phyloP scores from a whole-genome alignment of 2,113 vertebrate genomes.

The Semnornis frantzii region DNA sequence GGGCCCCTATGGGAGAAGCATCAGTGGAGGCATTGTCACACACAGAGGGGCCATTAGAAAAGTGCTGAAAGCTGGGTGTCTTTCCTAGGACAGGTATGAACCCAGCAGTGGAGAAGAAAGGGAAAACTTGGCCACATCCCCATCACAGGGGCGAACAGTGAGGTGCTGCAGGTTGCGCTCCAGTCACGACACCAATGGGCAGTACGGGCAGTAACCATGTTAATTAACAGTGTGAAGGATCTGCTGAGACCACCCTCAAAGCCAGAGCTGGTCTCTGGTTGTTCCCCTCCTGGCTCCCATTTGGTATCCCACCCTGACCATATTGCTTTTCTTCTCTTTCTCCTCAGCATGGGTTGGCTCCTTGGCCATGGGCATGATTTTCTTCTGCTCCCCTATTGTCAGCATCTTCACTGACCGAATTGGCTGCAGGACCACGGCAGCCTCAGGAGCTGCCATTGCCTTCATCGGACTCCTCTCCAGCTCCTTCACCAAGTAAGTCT shows the following conservation, averaged over 20 bases:
- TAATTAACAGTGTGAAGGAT: background rate
- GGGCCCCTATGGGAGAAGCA: background rate
- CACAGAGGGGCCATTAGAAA: rapidly evolving
- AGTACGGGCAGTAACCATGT: rapidly evolving
- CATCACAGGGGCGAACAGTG: rapidly evolving
- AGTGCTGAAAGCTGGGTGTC: rapidly evolving
- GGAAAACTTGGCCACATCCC: background rate
- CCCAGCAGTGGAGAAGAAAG: background rate
- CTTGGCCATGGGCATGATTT: slow-evolving; percentile 98
- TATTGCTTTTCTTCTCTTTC: background rate
- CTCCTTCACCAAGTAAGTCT: slow-evolving; percentile 94
- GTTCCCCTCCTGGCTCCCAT: no score
- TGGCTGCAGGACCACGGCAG: slow-evolving; percentile 93
- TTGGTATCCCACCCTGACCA: background rate
- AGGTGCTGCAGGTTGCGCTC: background rate
- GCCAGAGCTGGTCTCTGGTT: background rate
- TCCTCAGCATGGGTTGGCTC: slow-evolving; percentile 92
- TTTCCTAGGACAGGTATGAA: background rate
- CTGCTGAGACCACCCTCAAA: background rate
- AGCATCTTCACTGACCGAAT: slow-evolving; percentile 98
- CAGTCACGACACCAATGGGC: background rate
- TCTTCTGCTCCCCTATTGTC: slow-evolving; percentile 97
- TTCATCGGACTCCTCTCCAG: slow-evolving; percentile 93
- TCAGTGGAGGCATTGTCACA: background rate
- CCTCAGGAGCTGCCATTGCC: slow-evolving; percentile 87